Base-by-base conservation (phyloP, 2,888 invertebrate species). In the Dichetophora obliterata region DNA sequence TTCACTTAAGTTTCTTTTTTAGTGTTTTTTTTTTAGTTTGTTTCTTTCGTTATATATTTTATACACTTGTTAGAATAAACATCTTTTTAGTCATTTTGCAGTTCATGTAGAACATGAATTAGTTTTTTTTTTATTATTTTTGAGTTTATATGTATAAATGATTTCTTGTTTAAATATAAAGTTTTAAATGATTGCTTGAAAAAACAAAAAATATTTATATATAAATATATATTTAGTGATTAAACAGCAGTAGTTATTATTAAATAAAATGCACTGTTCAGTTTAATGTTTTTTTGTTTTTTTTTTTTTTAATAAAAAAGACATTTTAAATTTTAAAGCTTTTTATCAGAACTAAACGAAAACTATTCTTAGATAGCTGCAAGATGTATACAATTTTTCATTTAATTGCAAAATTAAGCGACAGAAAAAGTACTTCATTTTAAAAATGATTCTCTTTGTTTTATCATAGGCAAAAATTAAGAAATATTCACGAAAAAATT, bases 61-160 rank as follows among this genome's bases (percentile, higher is more conserved):
- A 59, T 63, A 74, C 65, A 74, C 34, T 37, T 72, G 16, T 72
- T 72, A 72, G 61, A 72, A 61, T 70, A 71, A 57, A 71, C 22
- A 34, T 70, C 24, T 22, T 57, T 66, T 37, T 37, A 22, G 19
- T 68, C 22, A 14, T 50, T 16, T 68, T 14, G 11, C 52, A 37
- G 37, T 66, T 52, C 71, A 72, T 75, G 68, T 73, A 27, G 65
- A 75, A 66, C 70, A 37, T 71, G 75, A 68, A 31, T 59, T 68
- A 37, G 70, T 69, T 52, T 11, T 24, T 75, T 63, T 74, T 50
- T 70, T 11, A 72, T 37, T 61, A 66, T 52, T 37, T 75, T 79
- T 79, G 68, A 61, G 52, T 77, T 79, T 79, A 22, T 70, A 70
- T 76, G 71, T 76, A 65, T 77, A 66, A 78, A 24, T 52, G 31